These are phyloP conservation scores for Moxostoma hubbsi DNA, from an alignment of 2,797 vertebrate species.

Conservation along the genomic window DNA sequence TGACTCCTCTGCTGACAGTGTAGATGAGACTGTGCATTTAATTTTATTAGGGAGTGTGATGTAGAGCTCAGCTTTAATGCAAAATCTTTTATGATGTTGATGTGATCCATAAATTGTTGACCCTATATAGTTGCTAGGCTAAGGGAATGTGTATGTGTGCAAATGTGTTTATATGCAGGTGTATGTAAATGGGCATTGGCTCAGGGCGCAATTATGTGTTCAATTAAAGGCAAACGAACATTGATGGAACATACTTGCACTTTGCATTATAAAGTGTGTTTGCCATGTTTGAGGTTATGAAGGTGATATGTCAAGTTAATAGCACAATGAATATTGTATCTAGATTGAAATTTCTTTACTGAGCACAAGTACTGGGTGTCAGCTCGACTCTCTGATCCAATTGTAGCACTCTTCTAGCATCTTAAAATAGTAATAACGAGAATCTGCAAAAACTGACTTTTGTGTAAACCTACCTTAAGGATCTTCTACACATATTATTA, in stretches of 20 bases:
- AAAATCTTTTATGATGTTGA: conserved; percentile 23
- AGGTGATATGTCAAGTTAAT: conserved; percentile 2
- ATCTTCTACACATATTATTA: not conserved
- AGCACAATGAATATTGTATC: not conserved
- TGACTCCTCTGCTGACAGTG: conserved; percentile 13
- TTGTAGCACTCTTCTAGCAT: not conserved
- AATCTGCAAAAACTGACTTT: not conserved
- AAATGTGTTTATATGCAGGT: not conserved
- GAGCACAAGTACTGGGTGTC: not conserved
- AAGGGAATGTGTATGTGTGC: not conserved
- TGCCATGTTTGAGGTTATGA: not conserved
- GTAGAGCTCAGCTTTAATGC: conserved; percentile 29
- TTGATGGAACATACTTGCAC: not conserved
- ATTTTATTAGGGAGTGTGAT: conserved; percentile 37
- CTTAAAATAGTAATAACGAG: not conserved
- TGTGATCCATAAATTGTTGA: conserved; percentile 35
- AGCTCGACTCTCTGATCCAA: not conserved
- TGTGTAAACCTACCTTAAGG: not conserved
- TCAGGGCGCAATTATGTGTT: not conserved
- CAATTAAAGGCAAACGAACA: not conserved
- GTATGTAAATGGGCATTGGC: no score
- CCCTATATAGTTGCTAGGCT: conserved; percentile 21
- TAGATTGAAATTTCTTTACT: not conserved
- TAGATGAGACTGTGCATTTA: conserved; percentile 39
- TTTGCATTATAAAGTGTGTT: not conserved